A percentile compares a stretch with the other conserved stretches of the same genome.
Conservation (phyloP, 2,888 invertebrate genomes). For the Priocnemis perturbator region DNA sequence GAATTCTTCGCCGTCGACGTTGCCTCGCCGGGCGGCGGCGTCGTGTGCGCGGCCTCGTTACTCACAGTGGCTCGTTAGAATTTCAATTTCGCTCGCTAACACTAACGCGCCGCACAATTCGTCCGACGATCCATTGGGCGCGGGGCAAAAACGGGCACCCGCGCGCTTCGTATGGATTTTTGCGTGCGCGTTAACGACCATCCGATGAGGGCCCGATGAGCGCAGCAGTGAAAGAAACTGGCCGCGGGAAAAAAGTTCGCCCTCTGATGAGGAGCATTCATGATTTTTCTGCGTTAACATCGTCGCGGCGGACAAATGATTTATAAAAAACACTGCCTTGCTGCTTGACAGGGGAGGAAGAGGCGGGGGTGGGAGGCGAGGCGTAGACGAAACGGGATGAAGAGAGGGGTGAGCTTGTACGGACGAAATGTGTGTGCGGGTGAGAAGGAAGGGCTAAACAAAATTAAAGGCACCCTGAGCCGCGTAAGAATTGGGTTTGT, state of each 20-base stretch:
- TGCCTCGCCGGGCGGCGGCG: too few relatives aligned
- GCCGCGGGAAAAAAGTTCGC: constrained; percentile 22
- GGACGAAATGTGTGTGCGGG: constrained; percentile 14
- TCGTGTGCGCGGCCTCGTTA: too few relatives aligned
- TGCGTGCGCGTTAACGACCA: constrained; percentile 9
- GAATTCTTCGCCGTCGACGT: too few relatives aligned
- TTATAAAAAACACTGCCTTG: neutral
- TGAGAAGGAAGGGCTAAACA: constrained; percentile 20
- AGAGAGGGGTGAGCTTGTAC: constrained; percentile 14
- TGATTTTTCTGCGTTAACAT: too few relatives aligned
- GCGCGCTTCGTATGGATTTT: constrained; percentile 17
- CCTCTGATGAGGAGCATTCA: too few relatives aligned
- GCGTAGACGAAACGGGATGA: too few relatives aligned
- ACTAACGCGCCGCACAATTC: neutral
- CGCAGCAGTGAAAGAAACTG: constrained; percentile 6
- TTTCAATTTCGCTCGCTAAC: too few relatives aligned
- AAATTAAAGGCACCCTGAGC: constrained; percentile 27
- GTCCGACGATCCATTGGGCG: neutral
- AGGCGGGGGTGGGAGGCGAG: too few relatives aligned
- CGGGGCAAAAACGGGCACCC: neutral
- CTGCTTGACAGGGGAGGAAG: neutral
- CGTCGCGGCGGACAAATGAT: too few relatives aligned
- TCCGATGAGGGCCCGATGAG: constrained; percentile 13
- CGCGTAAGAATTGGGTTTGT: constrained; percentile 42
- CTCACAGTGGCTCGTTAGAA: too few relatives aligned